Base-by-base conservation (phyloP, 1,140 invertebrate genomes). In the Dinothrombium tinctorium region DNA sequence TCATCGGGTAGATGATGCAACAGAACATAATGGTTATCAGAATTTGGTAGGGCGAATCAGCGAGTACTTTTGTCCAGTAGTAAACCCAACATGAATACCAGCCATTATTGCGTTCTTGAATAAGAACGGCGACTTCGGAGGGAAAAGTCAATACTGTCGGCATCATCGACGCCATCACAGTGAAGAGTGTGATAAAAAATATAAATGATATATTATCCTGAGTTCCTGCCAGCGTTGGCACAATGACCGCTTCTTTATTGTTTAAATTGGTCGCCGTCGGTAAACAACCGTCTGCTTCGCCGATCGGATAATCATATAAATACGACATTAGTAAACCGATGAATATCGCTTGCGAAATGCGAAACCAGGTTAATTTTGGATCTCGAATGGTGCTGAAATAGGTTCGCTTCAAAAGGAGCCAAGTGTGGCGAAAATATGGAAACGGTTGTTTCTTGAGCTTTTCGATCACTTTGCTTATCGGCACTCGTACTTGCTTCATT, bases 21-120 rank as follows among this genome's bases (percentile, higher is more conserved):
- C 84, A 74, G 56, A 90, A 92, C 17, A 86, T 71, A 45, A 81
- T 69, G 14, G 84, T 86, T 57, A 86, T 82, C 17, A 83, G 59
- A 47, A 86, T 71, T 79, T 86, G 66, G 1, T 92, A 89, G 41
- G 86, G 86, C 60, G 92, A 67, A 59, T 92, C 86, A 11, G 84
- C 81, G 56, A 90, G 66, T 15, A 86, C 90, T 62, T 89, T 87
- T 20, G 87, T 84, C 52, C 92, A 69, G 58, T 92, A 94, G 61
- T 87, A 95, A 2, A 83, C 74, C 60, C 90, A 92, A 29, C 90
- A 61, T 14, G 84, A 90, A 58, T 95, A 95, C 87, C 87, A 95
- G 54, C 87, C 24, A 28, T 43, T 42, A 35, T 40, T 40, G 17
- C 39, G 17, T 20, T 40, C 45, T 28, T 46, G 46, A 8, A 43